phyloP scores from a whole-genome alignment of 2,888 invertebrate genomes.

The Temnothorax ravouxi region DNA sequence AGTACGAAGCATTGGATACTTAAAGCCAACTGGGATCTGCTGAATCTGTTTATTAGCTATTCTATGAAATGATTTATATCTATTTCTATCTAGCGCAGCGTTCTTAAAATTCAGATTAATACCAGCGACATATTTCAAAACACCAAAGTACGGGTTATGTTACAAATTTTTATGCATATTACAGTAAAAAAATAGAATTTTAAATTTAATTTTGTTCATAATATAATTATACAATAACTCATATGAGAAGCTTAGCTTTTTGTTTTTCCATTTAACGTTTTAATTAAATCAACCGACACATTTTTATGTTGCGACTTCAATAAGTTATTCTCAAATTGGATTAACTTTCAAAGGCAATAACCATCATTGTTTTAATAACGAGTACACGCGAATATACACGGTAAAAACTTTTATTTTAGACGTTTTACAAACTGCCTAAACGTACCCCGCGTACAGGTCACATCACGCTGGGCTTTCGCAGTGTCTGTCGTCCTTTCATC shows the following conservation, averaged over 20 bases:
- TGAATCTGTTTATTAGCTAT: conserved; percentile 33
- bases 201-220: not conserved
- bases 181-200: not conserved
- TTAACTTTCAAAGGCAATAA: conserved; percentile 15
- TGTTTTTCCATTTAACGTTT: not conserved
- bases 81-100: not conserved
- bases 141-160: not conserved
- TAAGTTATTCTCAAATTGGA: conserved; percentile 38
- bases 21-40: conserved; percentile 36
- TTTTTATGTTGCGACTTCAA: not conserved
- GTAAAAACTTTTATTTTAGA: conserved; percentile 49
- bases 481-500: conserved; percentile 79
- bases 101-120: conserved; percentile 22
- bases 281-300: conserved; percentile 9
- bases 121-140: not conserved
- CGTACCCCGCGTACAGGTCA: conserved; percentile 57
- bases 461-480: conserved; percentile 60
- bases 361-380: not conserved
- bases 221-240: conserved; percentile 1
- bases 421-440: conserved; percentile 68
- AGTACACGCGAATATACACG: not conserved
- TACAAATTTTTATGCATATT: not conserved
- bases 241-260: not conserved
- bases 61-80: conserved; percentile 17
- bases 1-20: conserved; percentile 12